Base-by-base conservation (phyloP, 2,113 vertebrate species). In the Gymnorhina tibicen region DNA sequence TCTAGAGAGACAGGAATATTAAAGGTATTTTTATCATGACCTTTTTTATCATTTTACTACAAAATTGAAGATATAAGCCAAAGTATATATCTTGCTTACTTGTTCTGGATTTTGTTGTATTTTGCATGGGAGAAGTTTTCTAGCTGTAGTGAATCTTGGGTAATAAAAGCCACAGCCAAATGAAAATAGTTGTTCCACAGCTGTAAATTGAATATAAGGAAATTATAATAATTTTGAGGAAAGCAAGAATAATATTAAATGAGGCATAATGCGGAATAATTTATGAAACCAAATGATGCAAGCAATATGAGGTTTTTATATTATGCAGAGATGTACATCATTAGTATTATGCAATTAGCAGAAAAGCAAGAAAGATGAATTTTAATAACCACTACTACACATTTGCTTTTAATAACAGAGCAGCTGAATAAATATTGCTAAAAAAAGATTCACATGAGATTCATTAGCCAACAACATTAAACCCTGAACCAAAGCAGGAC, bases 161-260 rank as follows among this genome's bases (percentile, higher is more conserved):
- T 99, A 98, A 99, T 99, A 96, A 99, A 99, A 72, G 99, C 99
- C 97, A 99, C 99, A 9, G 99, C 99, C 98, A 99, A 98, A 98
- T 99, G 99, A 98, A 99, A 99, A 96, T 99, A 99, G 98, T 99
- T 99, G 98, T 99, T 99, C 99, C 99, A 99, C 86, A 99, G 98
- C 99, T 99, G 98, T 87, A 97, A 97, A 97, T 91, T 78, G 76
- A 96, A 97, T 92, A 89, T 58, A 55, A 89, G 64, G 77, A 94
- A 96, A 89, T 89, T 59, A 85, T 75, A 95, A 97, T 9, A 80
- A 68, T 93, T 92, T 88, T 85, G 87, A 93, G 47, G 86, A 85
- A 81, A 92, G 60, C 76, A 92, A 80, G 78, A 93, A 73, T 92
- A 93, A 72, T 69, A 96, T 92, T 94, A 95, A 97, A 85, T 24